Base-by-base conservation (phyloP, 1,140 invertebrate species). In the Schmidtea mediterranea region DNA sequence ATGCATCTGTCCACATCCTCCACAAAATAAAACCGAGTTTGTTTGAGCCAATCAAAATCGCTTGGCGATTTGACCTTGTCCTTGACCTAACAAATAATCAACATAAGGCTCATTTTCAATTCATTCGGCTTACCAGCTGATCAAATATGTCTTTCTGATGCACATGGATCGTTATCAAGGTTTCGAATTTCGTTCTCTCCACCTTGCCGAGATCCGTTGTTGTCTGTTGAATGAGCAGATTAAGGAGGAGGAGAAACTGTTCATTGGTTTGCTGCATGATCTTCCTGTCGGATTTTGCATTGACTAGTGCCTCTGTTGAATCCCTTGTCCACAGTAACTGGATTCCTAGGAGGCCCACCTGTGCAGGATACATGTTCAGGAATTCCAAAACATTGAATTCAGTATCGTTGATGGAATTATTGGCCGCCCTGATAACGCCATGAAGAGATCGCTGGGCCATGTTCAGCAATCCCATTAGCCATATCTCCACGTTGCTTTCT, bases 241-340 rank as follows among this genome's bases (percentile, higher is more conserved):
- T 92, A 0, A 94, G 67, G n/a, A 94, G 69, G 61, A 90, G 83
- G 10, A 89, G 61, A 63, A 92, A 92, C 59, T 79, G 78, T 60
- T 89, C 84, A 60, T 90, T 92, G 0, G 83, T 87, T 59, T 86
- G 80, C 0, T 73, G 65, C 86, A 94, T 92, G n/a, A 86, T 76
- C 66, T 89, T 89, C 59, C 83, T 83, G 61, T 94, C 84, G 50
- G 75, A 73, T 40, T 80, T 73, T 1, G 84, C 81, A 67, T 82
- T 80, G 59, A 77, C 74, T 41, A 94, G 66, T 2, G 84, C 84
- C 18, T 79, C 59, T 66, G 92, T 86, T 1, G 82, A 76, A 62
- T 92, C 83, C 54, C 80, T 69, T 0, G 86, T 92, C 87, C 86
- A 92, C 50, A 90, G 78, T 75, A 94, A 86, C 72, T 94, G 86